Conservation (phyloP, 2,797 vertebrate species). For the Tapera naevia region DNA sequence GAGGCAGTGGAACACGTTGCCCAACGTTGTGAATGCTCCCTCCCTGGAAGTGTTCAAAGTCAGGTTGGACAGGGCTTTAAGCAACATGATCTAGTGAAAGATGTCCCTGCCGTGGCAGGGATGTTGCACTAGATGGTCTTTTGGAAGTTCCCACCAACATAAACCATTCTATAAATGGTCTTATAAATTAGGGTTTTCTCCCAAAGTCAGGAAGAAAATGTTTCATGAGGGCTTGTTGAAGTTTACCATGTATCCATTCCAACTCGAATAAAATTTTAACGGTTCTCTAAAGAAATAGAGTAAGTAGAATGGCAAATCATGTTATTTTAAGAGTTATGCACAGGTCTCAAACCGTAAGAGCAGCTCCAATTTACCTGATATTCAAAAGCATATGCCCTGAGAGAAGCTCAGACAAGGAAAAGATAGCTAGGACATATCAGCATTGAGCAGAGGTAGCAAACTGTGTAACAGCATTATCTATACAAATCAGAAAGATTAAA, state of each 20-base stretch:
- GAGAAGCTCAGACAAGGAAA: background rate
- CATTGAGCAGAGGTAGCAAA: background rate
- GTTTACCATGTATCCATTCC: background rate
- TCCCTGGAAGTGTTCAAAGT: background rate
- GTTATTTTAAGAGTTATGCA: background rate
- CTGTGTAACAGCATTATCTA: background rate
- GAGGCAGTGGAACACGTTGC: background rate
- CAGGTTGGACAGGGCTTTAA: background rate
- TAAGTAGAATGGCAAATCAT: background rate
- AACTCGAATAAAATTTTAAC: background rate
- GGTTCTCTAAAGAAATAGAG: background rate
- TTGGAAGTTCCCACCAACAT: background rate
- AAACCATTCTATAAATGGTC: rapidly evolving
- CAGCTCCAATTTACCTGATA: background rate
- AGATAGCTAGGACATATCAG: background rate
- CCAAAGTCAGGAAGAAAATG: background rate
- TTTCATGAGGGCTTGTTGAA: background rate
- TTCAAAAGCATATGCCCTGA: background rate
- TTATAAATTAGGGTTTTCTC: background rate
- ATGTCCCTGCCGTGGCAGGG: background rate
- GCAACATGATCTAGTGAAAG: background rate
- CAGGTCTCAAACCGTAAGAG: background rate
- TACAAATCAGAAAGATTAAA: background rate
- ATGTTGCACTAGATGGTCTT: background rate
- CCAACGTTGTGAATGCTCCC: background rate